Percentiles rank a stretch among this genome's conserved stretches.
Conservation (phyloP, 2,797 vertebrate species). For the Neopelma chrysocephalum region DNA sequence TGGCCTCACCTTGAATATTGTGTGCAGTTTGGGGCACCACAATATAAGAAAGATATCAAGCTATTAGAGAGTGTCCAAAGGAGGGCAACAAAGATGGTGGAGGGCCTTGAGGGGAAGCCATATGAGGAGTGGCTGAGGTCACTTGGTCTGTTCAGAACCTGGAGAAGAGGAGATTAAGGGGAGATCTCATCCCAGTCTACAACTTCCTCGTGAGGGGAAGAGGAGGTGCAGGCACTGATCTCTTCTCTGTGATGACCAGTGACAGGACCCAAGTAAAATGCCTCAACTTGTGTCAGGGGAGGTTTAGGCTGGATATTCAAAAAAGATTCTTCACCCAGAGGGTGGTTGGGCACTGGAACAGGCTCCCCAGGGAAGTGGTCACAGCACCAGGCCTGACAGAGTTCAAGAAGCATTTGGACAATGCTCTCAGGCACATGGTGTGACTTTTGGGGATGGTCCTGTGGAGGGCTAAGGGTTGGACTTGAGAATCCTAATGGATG, state of each 20-base stretch:
- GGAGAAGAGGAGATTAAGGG: background rate
- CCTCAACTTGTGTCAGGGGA: background rate
- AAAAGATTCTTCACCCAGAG: background rate
- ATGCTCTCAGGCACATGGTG: background rate
- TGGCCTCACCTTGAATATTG: background rate
- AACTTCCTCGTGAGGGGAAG: background rate
- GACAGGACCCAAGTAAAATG: background rate
- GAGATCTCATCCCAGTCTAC: background rate
- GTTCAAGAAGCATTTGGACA: background rate
- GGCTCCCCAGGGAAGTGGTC: background rate
- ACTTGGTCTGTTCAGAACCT: background rate
- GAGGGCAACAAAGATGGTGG: background rate
- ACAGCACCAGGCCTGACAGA: background rate
- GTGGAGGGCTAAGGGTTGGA: background rate
- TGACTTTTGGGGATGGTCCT: background rate
- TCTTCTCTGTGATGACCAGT: background rate
- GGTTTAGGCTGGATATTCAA: background rate
- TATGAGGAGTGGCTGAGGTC: background rate
- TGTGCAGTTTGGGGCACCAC: background rate
- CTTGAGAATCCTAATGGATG: background rate
- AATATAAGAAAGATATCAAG: background rate
- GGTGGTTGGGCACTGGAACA: background rate
- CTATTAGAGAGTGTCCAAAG: too few species aligned
- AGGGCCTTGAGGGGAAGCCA: background rate
- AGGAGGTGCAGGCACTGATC: background rate